phyloP scores from a whole-genome alignment of 2,888 invertebrate genomes.

The Polymixis flavicincta region DNA sequence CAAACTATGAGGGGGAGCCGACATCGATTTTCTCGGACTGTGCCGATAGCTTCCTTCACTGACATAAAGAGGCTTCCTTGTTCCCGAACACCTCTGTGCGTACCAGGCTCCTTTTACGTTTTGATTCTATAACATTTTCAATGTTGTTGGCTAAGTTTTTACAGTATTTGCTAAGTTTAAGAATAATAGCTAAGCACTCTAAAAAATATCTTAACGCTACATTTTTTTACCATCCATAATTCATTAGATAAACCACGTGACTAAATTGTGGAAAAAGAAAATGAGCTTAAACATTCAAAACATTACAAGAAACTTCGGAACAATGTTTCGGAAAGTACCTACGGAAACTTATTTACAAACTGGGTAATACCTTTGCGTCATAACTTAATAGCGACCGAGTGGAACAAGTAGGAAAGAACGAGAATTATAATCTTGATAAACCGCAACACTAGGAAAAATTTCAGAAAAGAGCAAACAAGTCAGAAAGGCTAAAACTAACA shows the following conservation, averaged over 20 bases:
- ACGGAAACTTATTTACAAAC: slow-evolving; percentile 51
- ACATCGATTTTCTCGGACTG: slow-evolving; percentile 89
- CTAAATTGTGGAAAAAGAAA: slow-evolving; percentile 16
- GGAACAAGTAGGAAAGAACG: neutral
- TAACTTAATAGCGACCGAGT: slow-evolving; percentile 30
- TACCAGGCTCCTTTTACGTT: slow-evolving; percentile 72
- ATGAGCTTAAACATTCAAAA: slow-evolving; percentile 43
- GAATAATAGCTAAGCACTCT: neutral
- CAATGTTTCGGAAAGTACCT: slow-evolving; percentile 44
- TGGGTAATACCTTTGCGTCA: slow-evolving; percentile 53
- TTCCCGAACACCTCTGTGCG: slow-evolving; percentile 77
- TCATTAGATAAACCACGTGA: slow-evolving; percentile 6
- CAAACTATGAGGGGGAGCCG: slow-evolving; percentile 89
- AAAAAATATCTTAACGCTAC: neutral
- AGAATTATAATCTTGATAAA: slow-evolving; percentile 7
- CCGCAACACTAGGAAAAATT: slow-evolving; percentile 8
- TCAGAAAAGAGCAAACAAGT: neutral
- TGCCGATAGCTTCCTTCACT: slow-evolving; percentile 85
- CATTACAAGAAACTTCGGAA: slow-evolving; percentile 44
- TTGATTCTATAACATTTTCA: slow-evolving; percentile 24
- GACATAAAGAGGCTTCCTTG: slow-evolving; percentile 77
- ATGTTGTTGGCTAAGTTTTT: neutral
- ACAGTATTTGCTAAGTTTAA: neutral
- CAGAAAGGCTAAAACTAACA: neutral
- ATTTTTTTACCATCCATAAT: neutral